Evolutionary conservation across 2,113 vertebrate species (phyloP), one percentile per base, ranked within the genome.

Genomic region (Saguinus midas): DNA sequence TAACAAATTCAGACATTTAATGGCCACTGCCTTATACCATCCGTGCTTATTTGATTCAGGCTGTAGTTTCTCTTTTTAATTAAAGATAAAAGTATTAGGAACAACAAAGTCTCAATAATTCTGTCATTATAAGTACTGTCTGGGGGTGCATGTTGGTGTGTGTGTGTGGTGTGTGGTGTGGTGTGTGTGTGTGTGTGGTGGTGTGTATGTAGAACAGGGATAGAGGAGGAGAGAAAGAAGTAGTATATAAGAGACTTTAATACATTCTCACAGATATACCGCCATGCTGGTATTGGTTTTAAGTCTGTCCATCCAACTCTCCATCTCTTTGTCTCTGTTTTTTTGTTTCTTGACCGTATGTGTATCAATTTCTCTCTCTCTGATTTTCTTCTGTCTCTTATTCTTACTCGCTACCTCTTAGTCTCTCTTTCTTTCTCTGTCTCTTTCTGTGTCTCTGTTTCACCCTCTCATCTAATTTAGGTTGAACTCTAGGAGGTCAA

Each of bases 251-350:
- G n/a, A 80, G 13, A 48, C 4, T 43, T 8, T 50, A 55, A 7
- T 43, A 2, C 17, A 20, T 79, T 37, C 48, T 58, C 48, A 29
- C 40, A n/a, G 45, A 37, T 6, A 32, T 13, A 3, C 4, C 5
- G 3, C 7, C 14, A 16, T 4, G 14, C 50, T n/a, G 4, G 5
- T 4, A 6, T 5, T 58, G 23, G 0, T 58, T 68, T 52, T 50
- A 72, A 45, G 23, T 55, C 8, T 72, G 20, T 75, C 13, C 25
- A 21, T 23, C 10, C 37, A 10, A n/a, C 17, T 6, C 29, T 84
- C 12, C 8, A 11, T 48, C 18, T 45, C 58, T 66, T 64, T 64
- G 12, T 87, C 64, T 87, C 70, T 75, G 35, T 61, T 73, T 83
- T n/a, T 48, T 66, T 58, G 21, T 37, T 57, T 40, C 55, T 64